Base-by-base conservation (phyloP, 1,140 invertebrate species). In the Papilio dardanus region DNA sequence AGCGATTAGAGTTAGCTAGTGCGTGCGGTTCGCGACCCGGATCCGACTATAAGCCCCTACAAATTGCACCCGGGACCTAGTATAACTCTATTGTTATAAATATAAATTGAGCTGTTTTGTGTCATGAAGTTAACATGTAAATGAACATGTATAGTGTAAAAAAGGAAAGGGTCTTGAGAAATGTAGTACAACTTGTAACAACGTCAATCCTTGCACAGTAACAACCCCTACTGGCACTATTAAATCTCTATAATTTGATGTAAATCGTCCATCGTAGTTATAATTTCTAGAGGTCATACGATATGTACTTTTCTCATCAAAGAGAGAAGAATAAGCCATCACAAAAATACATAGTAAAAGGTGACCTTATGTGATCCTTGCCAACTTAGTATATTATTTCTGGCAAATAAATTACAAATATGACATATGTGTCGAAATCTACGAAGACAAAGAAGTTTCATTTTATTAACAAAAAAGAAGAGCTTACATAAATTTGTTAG, bases 1-100 rank as follows among this genome's bases (percentile, higher is more conserved):
- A 69, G 35, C 67, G 67, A 69, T 69, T 69, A 69, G 67, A 69
- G 35, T 69, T 33, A 69, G 31, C 31, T 66, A 33, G 67, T 24
- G 35, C 67, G 67, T 69, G 33, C 67, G 35, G 67, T 69, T 37
- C 67, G 12, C 35, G 35, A 37, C 33, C 67, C 67, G 35, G 67
- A 69, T 69, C 42, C 19, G 42, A 33, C 67, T 69, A 24, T 69
- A 69, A 37, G 35, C 31, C 35, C 5, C 31, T 69, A 69, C 67
- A 69, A 69, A 69, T 69, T 69, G 67, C 33, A 69, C 12, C 1
- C 67, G 35, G 67, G 19, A 69, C 12, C 1, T 35, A 21, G 8
- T 16, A 40, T 37, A 24, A 40, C 33, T 24, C n/a, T 62, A 30
- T 62, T 30, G 54, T 62, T 62, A 30, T 62, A 62, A 3, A 62